phyloP scores from a whole-genome alignment of 2,113 vertebrate genomes.

The Daubentonia madagascariensis region DNA sequence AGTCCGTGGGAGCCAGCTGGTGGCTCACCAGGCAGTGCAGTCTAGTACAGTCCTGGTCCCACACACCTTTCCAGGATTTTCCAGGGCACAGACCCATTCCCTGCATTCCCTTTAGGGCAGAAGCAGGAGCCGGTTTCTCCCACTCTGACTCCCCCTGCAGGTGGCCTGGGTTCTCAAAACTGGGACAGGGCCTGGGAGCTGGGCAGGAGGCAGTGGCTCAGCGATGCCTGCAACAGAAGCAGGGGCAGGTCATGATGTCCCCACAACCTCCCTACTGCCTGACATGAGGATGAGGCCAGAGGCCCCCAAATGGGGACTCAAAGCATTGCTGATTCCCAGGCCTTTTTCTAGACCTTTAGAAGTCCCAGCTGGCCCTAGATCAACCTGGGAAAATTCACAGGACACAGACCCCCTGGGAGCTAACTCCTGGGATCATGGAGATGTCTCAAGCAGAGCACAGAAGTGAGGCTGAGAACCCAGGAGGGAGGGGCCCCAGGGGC shows the following conservation, averaged over 20 bases:
- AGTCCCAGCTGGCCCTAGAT: not conserved
- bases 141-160: constrained; percentile 73
- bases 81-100: not conserved
- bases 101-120: not conserved
- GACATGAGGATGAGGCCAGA: not conserved
- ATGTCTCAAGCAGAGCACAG: not conserved
- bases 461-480: not conserved
- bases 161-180: not conserved
- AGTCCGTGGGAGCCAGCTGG: not conserved
- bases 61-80: not conserved
- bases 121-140: not conserved
- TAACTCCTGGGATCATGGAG: not conserved
- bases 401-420: not conserved
- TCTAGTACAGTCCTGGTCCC: not conserved
- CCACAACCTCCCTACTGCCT: not conserved
- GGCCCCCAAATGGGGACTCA: not conserved
- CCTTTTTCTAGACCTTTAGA: not conserved
- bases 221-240: not conserved
- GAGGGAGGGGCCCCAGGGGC: not conserved
- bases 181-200: not conserved
- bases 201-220: accelerated
- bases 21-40: not conserved
- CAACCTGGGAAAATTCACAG: not conserved
- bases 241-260: not conserved
- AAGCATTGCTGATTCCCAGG: not conserved